Base-by-base conservation (phyloP, 1,140 invertebrate species). In the Pseudomyrmex sp. region DNA sequence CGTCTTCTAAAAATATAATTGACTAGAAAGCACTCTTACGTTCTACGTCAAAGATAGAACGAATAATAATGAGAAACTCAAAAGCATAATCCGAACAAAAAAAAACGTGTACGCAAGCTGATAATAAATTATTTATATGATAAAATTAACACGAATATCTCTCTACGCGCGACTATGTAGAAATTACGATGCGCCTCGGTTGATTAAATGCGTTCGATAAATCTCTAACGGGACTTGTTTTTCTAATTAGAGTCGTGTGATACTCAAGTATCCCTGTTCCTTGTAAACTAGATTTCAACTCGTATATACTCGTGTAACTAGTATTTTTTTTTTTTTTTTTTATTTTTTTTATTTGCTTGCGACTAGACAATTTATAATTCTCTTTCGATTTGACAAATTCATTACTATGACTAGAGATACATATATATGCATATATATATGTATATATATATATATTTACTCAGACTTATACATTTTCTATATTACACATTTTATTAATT, bases 11-110 rank as follows among this genome's bases (percentile, higher is more conserved):
- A 61, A 20, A 13, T 58, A 35, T 35, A 44, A 7, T 35, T 48
- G 91, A 93, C 92, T 93, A 94, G 91, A 94, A 79, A 66, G 86
- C 91, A 93, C 92, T 94, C 93, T 90, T 90, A 88, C 89, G 90
- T 89, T 92, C 90, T 83, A 90, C 82, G 50, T 59, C 15, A 85
- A 35, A 7, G 0, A 63, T 87, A 89, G 89, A 92, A 92, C 87
- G 90, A 91, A 66, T 76, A 77, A 92, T 90, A 93, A 93, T 85
- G 61, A 54, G 65, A 69, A 89, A 92, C 86, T 83, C 63, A 92
- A 91, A 46, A 4, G 91, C 72, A 88, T 83, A 91, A 91, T 48
- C 70, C 1, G 35, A 35, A 35, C 35, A 35, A 13, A 93, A 92
- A 26, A 26, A 26, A 26, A 3, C 44, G 5, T 18, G 5, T 18